A percentile compares a stretch with the other conserved stretches of the same genome.
phyloP scores from a whole-genome alignment of 2,888 invertebrate genomes.

The Dolomedes plantarius region DNA sequence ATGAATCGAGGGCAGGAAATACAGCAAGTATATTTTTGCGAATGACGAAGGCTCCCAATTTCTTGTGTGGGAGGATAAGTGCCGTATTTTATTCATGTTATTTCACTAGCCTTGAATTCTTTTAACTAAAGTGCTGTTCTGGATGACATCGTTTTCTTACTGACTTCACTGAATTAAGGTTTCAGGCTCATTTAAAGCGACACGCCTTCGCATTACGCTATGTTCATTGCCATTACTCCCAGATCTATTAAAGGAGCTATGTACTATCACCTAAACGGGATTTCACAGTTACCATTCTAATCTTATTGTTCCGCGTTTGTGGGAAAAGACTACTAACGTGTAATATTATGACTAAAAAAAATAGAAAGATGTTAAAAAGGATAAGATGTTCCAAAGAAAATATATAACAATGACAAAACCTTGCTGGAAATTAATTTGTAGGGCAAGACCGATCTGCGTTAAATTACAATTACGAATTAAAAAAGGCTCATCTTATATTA shows the following conservation, averaged over 20 bases:
- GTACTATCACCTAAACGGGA: background rate
- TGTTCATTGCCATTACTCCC: slow-evolving; percentile 13
- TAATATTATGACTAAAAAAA: too few species aligned
- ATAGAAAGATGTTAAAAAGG: too few species aligned
- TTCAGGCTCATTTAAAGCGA: slow-evolving; percentile 48
- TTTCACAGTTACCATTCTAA: too few species aligned
- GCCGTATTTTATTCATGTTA: slow-evolving; percentile 58
- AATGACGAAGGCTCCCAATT: slow-evolving; percentile 52
- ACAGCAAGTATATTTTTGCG: slow-evolving; percentile 41
- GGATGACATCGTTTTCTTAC: slow-evolving; percentile 51
- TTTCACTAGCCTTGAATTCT: slow-evolving; percentile 60
- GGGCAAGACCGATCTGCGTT: too few species aligned
- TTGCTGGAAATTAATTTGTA: too few species aligned
- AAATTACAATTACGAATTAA: too few species aligned
- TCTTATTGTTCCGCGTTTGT: too few species aligned
- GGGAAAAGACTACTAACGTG: too few species aligned
- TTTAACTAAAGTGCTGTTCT: slow-evolving; percentile 67
- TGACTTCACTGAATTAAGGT: slow-evolving; percentile 39
- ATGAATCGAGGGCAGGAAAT: slow-evolving; percentile 31
- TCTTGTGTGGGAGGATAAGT: slow-evolving; percentile 68
- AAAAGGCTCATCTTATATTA: too few species aligned
- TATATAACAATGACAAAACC: too few species aligned
- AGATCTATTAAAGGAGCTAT: background rate
- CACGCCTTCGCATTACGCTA: slow-evolving; percentile 50
- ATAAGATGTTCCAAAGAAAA: too few species aligned